Conservation (phyloP, 2,113 vertebrate species). For the Lonchura striata region DNA sequence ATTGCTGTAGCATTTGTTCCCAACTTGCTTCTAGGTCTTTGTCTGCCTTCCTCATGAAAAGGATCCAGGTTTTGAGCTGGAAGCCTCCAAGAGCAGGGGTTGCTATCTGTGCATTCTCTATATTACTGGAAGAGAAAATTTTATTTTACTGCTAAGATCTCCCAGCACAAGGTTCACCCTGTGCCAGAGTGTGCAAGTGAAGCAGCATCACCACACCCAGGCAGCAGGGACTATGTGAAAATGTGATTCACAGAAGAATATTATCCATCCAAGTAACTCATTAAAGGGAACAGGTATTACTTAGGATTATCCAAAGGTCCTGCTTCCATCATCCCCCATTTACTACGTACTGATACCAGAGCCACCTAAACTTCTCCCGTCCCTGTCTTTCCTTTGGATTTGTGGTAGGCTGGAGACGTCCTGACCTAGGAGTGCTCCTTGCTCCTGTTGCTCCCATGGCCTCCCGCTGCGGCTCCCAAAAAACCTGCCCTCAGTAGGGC, state of each 20-base stretch:
- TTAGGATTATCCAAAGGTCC: neutral
- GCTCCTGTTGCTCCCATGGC: neutral
- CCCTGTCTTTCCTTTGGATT: neutral
- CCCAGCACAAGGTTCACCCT: neutral
- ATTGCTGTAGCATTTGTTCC: neutral
- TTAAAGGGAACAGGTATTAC: neutral
- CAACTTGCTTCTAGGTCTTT: neutral
- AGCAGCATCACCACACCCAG: neutral
- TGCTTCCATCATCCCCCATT: neutral
- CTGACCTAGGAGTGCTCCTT: neutral
- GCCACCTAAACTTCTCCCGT: neutral
- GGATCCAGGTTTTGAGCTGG: neutral
- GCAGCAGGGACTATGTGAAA: neutral
- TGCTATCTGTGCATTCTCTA: neutral
- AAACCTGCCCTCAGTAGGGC: neutral
- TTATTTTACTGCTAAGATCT: neutral
- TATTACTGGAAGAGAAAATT: neutral
- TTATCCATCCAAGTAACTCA: neutral
- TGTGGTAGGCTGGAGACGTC: fast-evolving
- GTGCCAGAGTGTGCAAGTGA: neutral
- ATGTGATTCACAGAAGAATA: neutral
- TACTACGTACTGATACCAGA: neutral
- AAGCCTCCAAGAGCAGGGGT: neutral
- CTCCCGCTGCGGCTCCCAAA: fast-evolving
- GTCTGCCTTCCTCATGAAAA: neutral